phyloP scores from a whole-genome alignment of 2,113 vertebrate species.

The Jaculus jaculus region DNA sequence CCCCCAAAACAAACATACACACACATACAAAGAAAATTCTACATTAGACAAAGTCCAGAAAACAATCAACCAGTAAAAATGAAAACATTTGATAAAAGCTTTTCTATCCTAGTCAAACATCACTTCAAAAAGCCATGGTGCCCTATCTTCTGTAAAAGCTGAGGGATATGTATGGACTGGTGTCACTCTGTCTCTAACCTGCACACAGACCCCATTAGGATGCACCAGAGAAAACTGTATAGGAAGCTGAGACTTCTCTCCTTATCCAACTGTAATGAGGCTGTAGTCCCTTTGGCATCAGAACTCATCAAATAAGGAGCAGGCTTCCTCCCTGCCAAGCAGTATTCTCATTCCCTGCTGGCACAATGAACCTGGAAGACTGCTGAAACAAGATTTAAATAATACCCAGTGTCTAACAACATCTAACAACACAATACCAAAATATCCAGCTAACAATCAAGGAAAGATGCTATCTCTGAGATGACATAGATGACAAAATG shows the following conservation, averaged over 20 bases:
- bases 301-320: not conserved
- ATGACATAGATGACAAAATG: not conserved
- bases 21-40: too few relatives aligned
- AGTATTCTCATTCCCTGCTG: not conserved
- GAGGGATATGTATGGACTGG: not conserved
- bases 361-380: not conserved
- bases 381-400: not conserved
- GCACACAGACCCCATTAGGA: accelerated
- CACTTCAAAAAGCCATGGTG: not conserved
- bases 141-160: not conserved
- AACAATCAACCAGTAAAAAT: not conserved
- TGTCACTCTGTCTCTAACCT: not conserved
- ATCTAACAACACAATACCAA: not conserved
- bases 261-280: too few relatives aligned
- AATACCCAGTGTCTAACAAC: not conserved
- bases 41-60: not conserved
- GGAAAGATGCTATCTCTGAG: not conserved
- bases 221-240: not conserved
- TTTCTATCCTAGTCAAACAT: not conserved
- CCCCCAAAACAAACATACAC: too few relatives aligned
- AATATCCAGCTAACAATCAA: not conserved
- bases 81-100: not conserved
- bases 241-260: not conserved
- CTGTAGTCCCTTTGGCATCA: not conserved
- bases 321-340: not conserved